Percentiles rank a stretch among this genome's conserved stretches.
Evolutionary conservation across 1,140 invertebrate species (phyloP).

Genomic region (Wasmannia auropunctata): DNA sequence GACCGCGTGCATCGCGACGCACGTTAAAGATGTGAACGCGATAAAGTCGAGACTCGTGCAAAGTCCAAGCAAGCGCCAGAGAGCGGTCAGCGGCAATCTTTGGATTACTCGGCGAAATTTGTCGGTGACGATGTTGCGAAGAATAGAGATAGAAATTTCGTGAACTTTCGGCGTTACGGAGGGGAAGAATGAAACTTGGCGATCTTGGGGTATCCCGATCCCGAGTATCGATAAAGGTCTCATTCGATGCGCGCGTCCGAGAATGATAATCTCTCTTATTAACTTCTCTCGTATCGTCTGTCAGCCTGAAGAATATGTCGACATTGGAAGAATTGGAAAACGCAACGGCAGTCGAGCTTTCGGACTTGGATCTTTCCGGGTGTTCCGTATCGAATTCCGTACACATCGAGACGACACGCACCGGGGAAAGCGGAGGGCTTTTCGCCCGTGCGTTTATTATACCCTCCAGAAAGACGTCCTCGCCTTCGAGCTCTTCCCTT

Average conservation of each 20-base stretch:
- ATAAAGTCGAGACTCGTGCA: background rate
- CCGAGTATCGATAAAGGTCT: background rate
- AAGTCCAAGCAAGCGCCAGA: background rate
- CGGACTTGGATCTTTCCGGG: background rate
- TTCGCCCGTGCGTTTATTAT: background rate
- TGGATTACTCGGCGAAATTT: background rate
- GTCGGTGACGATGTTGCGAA: background rate
- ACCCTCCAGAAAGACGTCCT: constrained; percentile 45
- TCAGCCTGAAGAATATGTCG: constrained; percentile 20
- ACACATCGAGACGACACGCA: background rate
- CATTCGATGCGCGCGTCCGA: background rate
- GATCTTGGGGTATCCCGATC: background rate
- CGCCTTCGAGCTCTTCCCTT: constrained; percentile 60
- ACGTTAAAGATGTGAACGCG: constrained; percentile 9
- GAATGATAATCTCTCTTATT: background rate
- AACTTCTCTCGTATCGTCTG: background rate
- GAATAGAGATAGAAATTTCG: background rate
- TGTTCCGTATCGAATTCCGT: background rate
- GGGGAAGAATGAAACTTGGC: background rate
- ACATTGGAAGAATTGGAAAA: constrained; percentile 34
- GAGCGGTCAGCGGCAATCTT: background rate
- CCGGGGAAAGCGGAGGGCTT: background rate
- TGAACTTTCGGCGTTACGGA: background rate
- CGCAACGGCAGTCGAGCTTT: constrained; percentile 5
- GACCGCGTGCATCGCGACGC: background rate